Evolutionary conservation across 2,888 invertebrate genomes (phyloP).

Genomic region (Acronicta alni): DNA sequence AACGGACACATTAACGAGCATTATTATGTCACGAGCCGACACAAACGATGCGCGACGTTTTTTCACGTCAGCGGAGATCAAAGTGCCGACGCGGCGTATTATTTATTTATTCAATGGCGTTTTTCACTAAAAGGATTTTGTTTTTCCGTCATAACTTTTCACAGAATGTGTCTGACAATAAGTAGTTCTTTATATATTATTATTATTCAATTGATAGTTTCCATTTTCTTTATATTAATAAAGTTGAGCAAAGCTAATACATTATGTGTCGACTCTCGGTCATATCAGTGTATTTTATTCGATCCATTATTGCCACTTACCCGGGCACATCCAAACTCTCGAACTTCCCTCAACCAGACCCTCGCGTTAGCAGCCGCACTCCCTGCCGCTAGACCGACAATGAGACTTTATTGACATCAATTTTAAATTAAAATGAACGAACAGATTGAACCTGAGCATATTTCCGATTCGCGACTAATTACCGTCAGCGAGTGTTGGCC

Average conservation of each 20-base stretch:
- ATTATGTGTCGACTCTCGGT: no score
- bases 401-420: no score
- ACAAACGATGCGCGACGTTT: slow-evolving; percentile 8
- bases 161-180: neutral
- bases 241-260: no score
- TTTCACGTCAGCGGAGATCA: neutral
- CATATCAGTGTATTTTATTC: no score
- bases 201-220: neutral
- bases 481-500: slow-evolving; percentile 42
- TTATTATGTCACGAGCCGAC: slow-evolving; percentile 16
- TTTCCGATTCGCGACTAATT: slow-evolving; percentile 32
- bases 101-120: slow-evolving; percentile 12
- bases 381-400: no score
- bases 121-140: neutral
- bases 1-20: slow-evolving; percentile 36
- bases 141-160: no score
- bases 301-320: no score
- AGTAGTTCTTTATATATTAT: neutral
- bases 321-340: no score
- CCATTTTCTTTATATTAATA: neutral
- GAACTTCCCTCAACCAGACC: no score
- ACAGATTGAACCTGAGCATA: slow-evolving; percentile 13
- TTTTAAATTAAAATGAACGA: no score
- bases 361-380: no score
- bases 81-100: neutral